Evolutionary conservation across 2,888 invertebrate species (phyloP).

Genomic region (Cyclophora punctaria): DNA sequence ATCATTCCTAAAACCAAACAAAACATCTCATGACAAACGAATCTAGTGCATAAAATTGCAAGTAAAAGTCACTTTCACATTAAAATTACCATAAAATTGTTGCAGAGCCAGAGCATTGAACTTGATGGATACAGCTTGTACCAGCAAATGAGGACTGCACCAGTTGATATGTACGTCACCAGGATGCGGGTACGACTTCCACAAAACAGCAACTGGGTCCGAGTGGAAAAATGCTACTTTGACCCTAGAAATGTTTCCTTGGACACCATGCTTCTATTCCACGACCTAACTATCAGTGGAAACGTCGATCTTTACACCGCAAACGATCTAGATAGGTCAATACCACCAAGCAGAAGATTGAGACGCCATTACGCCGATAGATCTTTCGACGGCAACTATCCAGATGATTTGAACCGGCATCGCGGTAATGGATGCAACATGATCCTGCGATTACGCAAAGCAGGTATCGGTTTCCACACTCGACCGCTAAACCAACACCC

Average conservation of each 20-base stretch:
- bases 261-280: constrained; percentile 84
- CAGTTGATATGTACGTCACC: constrained; percentile 81
- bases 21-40: too few species aligned
- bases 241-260: constrained; percentile 83
- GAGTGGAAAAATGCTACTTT: constrained; percentile 84
- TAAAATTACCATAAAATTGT: constrained; percentile 8
- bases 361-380: constrained; percentile 59
- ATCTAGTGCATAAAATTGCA: not conserved
- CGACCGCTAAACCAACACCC: constrained; percentile 80
- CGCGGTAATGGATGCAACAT: constrained; percentile 81
- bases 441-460: constrained; percentile 84
- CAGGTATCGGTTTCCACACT: constrained; percentile 86
- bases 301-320: constrained; percentile 77
- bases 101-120: constrained; percentile 70
- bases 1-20: too few species aligned
- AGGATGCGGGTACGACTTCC: constrained; percentile 81
- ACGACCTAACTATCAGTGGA: constrained; percentile 86
- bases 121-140: constrained; percentile 79
- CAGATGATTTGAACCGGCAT: constrained; percentile 38
- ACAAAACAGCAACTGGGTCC: constrained; percentile 79
- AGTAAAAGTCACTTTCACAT: constrained; percentile 6
- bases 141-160: constrained; percentile 77
- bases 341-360: constrained; percentile 40
- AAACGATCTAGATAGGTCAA: constrained; percentile 51
- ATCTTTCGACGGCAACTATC: constrained; percentile 38